These are phyloP conservation scores for Danio choprae DNA, from an alignment of 2,797 vertebrate genomes.

Conservation along the genomic window DNA sequence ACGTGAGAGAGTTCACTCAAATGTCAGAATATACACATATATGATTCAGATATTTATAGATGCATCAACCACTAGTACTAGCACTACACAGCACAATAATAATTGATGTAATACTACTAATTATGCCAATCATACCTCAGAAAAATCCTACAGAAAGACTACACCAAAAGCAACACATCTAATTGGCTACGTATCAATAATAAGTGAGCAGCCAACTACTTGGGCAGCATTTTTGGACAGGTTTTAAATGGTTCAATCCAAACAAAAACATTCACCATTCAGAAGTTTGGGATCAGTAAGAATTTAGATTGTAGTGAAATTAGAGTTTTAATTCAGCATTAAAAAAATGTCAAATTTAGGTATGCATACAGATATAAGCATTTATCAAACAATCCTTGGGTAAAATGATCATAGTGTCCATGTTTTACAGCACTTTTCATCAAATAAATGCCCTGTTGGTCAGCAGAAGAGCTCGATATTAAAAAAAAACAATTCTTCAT, in stretches of 20 bases:
- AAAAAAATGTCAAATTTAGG: no score
- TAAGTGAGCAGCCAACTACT: neutral
- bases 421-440: neutral
- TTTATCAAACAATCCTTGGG: no score
- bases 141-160: neutral
- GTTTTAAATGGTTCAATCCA: neutral
- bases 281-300: neutral
- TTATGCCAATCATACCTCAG: neutral
- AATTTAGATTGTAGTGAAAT: neutral
- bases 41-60: neutral
- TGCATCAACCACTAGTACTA: neutral
- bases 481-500: neutral
- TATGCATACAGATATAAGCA: no score
- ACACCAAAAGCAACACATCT: slow-evolving; percentile 2
- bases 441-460: neutral
- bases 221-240: neutral
- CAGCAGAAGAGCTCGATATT: neutral
- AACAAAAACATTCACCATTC: neutral
- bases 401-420: no score
- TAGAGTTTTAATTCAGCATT: neutral
- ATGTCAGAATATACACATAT: neutral
- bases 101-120: neutral
- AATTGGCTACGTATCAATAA: slow-evolving; percentile 6
- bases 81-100: neutral
- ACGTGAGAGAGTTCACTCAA: slow-evolving; percentile 47